A percentile compares a stretch with the other conserved stretches of the same genome.
Evolutionary conservation across 2,113 vertebrate species (phyloP).

Genomic region (Pseudopodoces humilis): DNA sequence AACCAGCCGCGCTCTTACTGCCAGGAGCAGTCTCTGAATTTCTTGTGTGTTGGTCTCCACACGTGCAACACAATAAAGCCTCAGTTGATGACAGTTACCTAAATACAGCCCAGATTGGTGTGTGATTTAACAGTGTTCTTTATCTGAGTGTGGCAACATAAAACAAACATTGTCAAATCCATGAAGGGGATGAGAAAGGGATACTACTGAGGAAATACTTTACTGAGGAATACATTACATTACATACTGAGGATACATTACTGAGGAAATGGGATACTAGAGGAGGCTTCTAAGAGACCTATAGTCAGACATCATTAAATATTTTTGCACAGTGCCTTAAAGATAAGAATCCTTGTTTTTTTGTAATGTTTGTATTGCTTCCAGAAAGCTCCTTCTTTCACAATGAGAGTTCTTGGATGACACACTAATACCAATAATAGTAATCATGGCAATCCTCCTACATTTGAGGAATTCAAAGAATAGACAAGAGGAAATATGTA

Average conservation of each 20-base stretch:
- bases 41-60: neutral
- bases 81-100: neutral
- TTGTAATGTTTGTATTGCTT: neutral
- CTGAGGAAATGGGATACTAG: neutral
- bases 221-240: neutral
- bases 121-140: neutral
- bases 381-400: neutral
- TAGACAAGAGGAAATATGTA: neutral
- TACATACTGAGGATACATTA: too few relatives aligned
- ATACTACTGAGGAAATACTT: neutral
- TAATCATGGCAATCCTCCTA: neutral
- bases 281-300: neutral
- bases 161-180: neutral
- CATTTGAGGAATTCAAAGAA: neutral
- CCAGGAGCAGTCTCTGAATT: neutral
- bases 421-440: neutral
- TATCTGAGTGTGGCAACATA: neutral
- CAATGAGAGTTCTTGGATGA: neutral
- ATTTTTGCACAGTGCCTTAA: neutral
- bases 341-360: neutral
- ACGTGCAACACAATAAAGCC: rapidly evolving
- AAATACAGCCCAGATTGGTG: neutral
- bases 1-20: neutral
- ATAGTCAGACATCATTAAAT: neutral
- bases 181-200: neutral